phyloP scores from a whole-genome alignment of 2,113 vertebrate species.

The Gorsachius goisagi region DNA sequence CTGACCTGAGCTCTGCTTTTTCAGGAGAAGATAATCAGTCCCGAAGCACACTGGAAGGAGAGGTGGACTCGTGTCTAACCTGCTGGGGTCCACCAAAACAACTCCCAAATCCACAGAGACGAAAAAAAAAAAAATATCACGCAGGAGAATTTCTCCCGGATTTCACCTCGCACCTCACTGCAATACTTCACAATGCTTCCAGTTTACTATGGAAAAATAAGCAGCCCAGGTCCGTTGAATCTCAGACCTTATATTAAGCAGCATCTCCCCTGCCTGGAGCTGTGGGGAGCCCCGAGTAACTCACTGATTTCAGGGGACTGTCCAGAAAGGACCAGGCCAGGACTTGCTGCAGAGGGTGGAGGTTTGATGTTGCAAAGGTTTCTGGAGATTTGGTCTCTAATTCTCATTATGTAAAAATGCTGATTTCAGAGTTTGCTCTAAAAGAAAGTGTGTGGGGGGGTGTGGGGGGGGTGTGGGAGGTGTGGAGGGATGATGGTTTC shows the following conservation, averaged over 20 bases:
- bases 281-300: neutral
- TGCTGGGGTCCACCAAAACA: neutral
- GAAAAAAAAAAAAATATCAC: neutral
- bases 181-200: neutral
- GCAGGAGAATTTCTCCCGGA: neutral
- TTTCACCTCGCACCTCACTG: neutral
- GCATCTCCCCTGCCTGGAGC: neutral
- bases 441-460: neutral
- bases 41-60: neutral
- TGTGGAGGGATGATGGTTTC: neutral
- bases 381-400: neutral
- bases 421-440: neutral
- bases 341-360: neutral
- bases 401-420: neutral
- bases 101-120: neutral
- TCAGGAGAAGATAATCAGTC: neutral
- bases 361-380: neutral
- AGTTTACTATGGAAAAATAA: neutral
- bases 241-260: neutral
- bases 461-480: too few species aligned
- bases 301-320: neutral
- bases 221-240: neutral
- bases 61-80: neutral
- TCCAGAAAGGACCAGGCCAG: neutral
- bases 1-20: neutral